phyloP scores from a whole-genome alignment of 2,888 invertebrate species.

The Drosophila ezoana region DNA sequence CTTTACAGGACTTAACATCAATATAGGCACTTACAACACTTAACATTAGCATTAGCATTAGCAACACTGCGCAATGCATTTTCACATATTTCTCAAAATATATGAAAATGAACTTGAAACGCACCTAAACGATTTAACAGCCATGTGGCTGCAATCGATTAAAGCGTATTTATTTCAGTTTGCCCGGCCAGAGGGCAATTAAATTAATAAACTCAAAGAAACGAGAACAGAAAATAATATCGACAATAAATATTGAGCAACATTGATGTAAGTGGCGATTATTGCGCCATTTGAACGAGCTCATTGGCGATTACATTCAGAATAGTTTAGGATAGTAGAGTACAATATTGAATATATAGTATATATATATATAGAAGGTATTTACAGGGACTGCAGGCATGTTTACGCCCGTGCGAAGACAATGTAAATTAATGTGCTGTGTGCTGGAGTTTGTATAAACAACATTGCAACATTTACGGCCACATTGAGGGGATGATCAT shows the following conservation, averaged over 20 bases:
- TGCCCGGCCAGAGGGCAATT: conserved; percentile 18
- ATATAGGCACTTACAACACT: conserved; percentile 10
- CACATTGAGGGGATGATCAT: conserved; percentile 19
- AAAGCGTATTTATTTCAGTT: neutral
- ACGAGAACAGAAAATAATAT: conserved; percentile 23
- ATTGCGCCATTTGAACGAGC: conserved; percentile 68
- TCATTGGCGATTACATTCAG: conserved; percentile 42
- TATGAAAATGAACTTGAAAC: conserved; percentile 24
- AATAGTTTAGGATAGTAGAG: conserved; percentile 5
- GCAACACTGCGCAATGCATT: conserved; percentile 22
- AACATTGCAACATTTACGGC: conserved; percentile 57
- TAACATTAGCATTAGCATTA: neutral
- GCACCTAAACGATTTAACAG: conserved; percentile 27
- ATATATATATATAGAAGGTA: conserved; percentile 8
- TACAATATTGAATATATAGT: conserved; percentile 2
- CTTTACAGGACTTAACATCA: neutral
- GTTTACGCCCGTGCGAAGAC: conserved; percentile 67
- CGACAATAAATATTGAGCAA: conserved; percentile 66
- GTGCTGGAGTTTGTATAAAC: conserved; percentile 69
- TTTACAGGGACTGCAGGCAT: conserved; percentile 50
- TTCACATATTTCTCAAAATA: neutral
- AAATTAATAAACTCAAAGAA: conserved; percentile 52
- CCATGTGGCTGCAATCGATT: conserved; percentile 21
- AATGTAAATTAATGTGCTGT: conserved; percentile 72
- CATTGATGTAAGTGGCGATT: conserved; percentile 70